phyloP scores from a whole-genome alignment of 1,140 invertebrate genomes.

The Coenobita brevimanus region DNA sequence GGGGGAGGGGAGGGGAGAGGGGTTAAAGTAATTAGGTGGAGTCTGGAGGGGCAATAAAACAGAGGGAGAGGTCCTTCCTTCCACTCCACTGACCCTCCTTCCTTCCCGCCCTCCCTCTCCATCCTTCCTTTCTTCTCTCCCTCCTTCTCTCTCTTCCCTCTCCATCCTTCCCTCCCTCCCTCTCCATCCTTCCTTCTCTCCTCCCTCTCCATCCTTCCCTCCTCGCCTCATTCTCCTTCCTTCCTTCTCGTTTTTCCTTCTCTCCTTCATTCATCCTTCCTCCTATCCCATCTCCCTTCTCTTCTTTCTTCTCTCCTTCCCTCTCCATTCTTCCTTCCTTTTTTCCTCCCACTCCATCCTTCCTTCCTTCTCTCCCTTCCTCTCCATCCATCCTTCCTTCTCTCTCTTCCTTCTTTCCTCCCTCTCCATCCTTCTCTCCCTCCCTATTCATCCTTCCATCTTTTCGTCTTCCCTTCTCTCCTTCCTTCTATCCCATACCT shows the following conservation, averaged over 20 bases:
- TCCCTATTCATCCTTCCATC: too few relatives aligned
- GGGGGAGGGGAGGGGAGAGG: neutral
- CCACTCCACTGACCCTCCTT: conserved; percentile 15
- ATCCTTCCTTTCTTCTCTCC: neutral
- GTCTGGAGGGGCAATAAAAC: neutral
- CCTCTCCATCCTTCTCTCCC: too few relatives aligned
- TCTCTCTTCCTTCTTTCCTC: neutral
- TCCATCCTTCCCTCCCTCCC: neutral
- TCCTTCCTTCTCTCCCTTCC: too few relatives aligned
- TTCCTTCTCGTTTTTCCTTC: too few relatives aligned
- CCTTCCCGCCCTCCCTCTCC: neutral
- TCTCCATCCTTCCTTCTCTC: neutral
- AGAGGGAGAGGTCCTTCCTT: neutral
- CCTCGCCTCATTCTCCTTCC: neutral
- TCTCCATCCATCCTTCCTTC: neutral
- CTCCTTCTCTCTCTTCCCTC: conserved; percentile 11
- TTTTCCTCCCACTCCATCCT: too few relatives aligned
- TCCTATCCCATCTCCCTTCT: too few relatives aligned
- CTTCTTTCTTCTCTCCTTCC: neutral
- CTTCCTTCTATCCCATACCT: neutral
- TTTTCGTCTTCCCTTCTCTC: neutral
- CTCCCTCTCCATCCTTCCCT: conserved; percentile 1
- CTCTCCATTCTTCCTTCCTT: too few relatives aligned
- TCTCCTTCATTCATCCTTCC: too few relatives aligned
- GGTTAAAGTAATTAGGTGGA: neutral